A percentile compares a stretch with the other conserved stretches of the same genome.
phyloP scores from a whole-genome alignment of 1,140 invertebrate genomes.

The Heliconius congener region DNA sequence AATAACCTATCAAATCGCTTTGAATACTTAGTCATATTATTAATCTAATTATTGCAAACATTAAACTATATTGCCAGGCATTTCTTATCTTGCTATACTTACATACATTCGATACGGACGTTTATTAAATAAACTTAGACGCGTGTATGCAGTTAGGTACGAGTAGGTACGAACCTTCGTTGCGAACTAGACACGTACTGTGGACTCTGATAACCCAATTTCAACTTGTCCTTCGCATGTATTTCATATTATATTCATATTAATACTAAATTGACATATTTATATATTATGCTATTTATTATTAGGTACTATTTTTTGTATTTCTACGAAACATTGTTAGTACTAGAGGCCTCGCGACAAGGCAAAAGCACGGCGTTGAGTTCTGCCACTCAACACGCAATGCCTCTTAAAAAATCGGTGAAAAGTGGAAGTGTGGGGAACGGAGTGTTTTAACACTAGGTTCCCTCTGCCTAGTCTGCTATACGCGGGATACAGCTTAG shows the following conservation, averaged over 20 bases:
- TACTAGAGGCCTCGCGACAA: not conserved
- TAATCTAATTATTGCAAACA: slow-evolving; percentile 1
- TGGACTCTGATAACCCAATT: slow-evolving; percentile 28
- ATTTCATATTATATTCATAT: slow-evolving; percentile 8
- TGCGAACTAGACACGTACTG: slow-evolving; percentile 14
- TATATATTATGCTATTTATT: no score
- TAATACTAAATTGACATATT: not conserved
- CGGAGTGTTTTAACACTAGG: no score
- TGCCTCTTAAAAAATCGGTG: no score
- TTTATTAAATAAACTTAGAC: slow-evolving; percentile 1
- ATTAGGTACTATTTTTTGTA: not conserved
- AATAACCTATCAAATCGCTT: not conserved
- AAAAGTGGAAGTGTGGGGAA: no score
- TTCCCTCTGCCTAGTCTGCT: no score
- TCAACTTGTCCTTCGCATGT: not conserved
- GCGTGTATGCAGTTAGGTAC: not conserved
- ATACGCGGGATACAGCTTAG: no score
- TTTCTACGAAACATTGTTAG: not conserved
- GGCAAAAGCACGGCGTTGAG: no score
- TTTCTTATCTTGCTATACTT: not conserved
- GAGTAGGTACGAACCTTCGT: not conserved
- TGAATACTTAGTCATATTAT: not conserved
- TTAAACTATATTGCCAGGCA: not conserved
- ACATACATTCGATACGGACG: not conserved
- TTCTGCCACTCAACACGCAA: no score